These are phyloP conservation scores for Drosophila carrolli DNA, from an alignment of 1,140 invertebrate genomes.

Conservation along the genomic window DNA sequence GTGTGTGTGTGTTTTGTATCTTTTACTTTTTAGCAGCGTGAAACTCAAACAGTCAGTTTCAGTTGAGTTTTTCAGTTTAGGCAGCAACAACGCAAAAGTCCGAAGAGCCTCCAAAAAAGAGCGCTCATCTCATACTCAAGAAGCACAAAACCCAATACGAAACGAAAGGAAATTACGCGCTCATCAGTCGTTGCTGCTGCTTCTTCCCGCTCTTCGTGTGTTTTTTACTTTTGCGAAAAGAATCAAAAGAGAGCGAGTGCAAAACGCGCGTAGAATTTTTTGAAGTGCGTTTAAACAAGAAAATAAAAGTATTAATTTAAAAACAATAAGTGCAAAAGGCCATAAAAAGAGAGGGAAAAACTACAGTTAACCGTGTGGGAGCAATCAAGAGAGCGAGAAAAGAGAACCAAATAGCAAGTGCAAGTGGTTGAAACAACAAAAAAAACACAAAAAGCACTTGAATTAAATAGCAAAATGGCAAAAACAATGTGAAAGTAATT, in stretches of 20 bases:
- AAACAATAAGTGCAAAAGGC: slow-evolving; percentile 34
- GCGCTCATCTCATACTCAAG: slow-evolving; percentile 12
- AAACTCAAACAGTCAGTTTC: slow-evolving; percentile 64
- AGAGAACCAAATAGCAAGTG: slow-evolving; percentile 51
- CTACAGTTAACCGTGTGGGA: slow-evolving; percentile 42
- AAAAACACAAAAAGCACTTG: slow-evolving; percentile 27
- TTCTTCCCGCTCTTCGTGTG: slow-evolving; percentile 13
- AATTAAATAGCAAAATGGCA: slow-evolving; percentile 38
- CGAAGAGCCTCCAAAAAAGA: slow-evolving; percentile 17
- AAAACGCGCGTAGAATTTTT: slow-evolving; percentile 66
- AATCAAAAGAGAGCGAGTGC: slow-evolving; percentile 20
- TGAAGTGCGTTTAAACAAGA: slow-evolving; percentile 57
- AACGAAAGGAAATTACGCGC: slow-evolving; percentile 60
- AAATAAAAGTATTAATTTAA: slow-evolving; percentile 16
- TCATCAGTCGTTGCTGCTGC: slow-evolving; percentile 24
- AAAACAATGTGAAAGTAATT: slow-evolving; percentile 78
- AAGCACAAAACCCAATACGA: slow-evolving; percentile 65
- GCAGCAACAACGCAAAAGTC: slow-evolving; percentile 33
- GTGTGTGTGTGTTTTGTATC: slow-evolving; percentile 67
- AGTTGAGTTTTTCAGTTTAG: slow-evolving; percentile 54
- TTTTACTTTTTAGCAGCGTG: slow-evolving; percentile 79
- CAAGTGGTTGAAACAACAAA: slow-evolving; percentile 66
- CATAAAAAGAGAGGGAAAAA: slow-evolving; percentile 39
- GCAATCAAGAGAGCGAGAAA: slow-evolving; percentile 9
- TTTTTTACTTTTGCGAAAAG: slow-evolving; percentile 26